These are phyloP conservation scores for Numenius phaeopus DNA, from an alignment of 2,797 vertebrate species.

Conservation along the genomic window DNA sequence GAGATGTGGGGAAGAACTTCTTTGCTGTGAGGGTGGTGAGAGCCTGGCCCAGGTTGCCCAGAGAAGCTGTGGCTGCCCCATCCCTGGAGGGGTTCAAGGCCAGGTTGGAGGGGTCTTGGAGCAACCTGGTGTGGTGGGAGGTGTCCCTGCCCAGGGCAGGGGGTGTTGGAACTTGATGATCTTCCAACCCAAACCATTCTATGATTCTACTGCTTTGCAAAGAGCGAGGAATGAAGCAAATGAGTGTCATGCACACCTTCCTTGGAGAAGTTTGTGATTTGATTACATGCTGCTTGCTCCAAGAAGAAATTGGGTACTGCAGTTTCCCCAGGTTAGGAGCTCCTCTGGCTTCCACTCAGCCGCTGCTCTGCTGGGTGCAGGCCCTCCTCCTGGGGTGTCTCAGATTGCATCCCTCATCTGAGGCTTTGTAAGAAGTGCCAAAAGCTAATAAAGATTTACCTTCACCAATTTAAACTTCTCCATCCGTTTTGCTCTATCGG, in stretches of 20 bases:
- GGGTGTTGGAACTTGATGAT: too few relatives aligned
- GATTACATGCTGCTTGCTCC: fast-evolving
- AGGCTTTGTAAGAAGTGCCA: neutral
- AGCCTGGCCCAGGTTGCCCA: too few relatives aligned
- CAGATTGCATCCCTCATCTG: neutral
- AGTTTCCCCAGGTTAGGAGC: neutral
- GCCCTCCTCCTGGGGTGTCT: neutral
- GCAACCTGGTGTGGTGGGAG: too few relatives aligned
- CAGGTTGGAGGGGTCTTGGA: too few relatives aligned
- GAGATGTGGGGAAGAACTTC: too few relatives aligned
- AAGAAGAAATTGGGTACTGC: neutral
- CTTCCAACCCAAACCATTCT: too few relatives aligned
- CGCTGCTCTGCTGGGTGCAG: neutral
- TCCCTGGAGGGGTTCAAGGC: too few relatives aligned
- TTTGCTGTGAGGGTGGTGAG: too few relatives aligned
- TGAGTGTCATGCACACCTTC: neutral
- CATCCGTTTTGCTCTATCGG: neutral
- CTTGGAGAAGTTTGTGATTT: neutral
- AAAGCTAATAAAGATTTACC: neutral
- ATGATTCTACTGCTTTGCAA: neutral
- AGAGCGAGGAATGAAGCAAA: neutral
- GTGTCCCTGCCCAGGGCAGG: too few relatives aligned
- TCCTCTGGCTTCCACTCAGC: neutral
- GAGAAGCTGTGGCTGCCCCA: too few relatives aligned
- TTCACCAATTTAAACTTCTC: neutral